Percentiles rank a stretch among this genome's conserved stretches.
These are phyloP conservation scores for Orthonychiurus folsomi DNA, from an alignment of 2,888 invertebrate species.

Conservation along the genomic window DNA sequence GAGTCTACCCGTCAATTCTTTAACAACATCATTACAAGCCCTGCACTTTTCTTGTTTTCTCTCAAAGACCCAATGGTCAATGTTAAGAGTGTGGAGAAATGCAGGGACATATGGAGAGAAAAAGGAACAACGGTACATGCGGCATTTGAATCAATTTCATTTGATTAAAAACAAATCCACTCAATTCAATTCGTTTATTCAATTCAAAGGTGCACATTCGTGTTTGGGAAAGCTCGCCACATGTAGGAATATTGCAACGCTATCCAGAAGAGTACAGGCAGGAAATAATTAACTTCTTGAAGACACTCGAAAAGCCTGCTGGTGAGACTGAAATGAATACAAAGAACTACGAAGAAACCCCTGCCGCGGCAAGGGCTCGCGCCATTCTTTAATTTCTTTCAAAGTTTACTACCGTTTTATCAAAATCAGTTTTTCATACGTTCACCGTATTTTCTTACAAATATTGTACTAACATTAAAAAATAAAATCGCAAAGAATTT, in stretches of 20 bases:
- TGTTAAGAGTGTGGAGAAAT: constrained; percentile 59
- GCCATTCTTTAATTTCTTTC: too few species aligned
- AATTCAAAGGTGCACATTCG: constrained; percentile 60
- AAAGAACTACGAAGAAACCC: neutral
- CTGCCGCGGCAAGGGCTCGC: neutral
- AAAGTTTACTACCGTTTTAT: too few species aligned
- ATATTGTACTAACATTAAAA: too few species aligned
- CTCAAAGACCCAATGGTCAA: constrained; percentile 70
- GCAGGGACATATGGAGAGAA: constrained; percentile 64
- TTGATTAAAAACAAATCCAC: too few species aligned
- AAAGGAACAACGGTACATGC: constrained; percentile 65
- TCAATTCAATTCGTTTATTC: too few species aligned
- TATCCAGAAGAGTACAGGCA: constrained; percentile 59
- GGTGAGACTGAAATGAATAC: constrained; percentile 42
- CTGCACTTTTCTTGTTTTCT: constrained; percentile 62
- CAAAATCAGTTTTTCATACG: too few species aligned
- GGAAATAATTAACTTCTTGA: constrained; percentile 54
- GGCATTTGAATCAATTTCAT: constrained; percentile 16
- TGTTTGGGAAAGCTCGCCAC: constrained; percentile 64
- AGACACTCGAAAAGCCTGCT: constrained; percentile 49
- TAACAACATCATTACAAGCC: constrained; percentile 61
- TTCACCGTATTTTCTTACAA: too few species aligned
- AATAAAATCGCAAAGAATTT: too few species aligned
- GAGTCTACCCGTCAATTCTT: constrained; percentile 75
- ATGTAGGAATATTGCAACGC: constrained; percentile 58